Evolutionary conservation across 2,888 invertebrate genomes (phyloP), one percentile per base, ranked within the genome.

Genomic region (Pollenia griseotomentosa): DNA sequence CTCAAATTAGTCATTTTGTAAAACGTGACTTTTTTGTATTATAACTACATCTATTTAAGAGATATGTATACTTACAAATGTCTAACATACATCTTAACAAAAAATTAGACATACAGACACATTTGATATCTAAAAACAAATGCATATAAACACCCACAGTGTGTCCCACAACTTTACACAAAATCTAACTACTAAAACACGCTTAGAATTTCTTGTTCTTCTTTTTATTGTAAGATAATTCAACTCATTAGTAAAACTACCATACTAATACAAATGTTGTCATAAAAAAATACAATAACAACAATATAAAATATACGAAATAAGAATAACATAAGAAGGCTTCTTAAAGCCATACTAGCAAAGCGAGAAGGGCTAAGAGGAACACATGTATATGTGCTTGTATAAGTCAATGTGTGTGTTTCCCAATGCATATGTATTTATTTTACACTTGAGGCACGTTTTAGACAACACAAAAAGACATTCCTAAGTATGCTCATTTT

Each of bases 1-100:
- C 88, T 87, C 87, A 89, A 88, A 89, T 89, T 87, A 89, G 83
- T 89, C 85, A 89, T 89, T 88, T 88, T 55, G 68, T 79, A 75
- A 85, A 89, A 89, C 89, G 88, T 89, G 89, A 89, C 89, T 88
- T 87, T 89, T 85, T 83, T 87, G 81, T 81, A n/a, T 79, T 87
- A 82, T 82, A 74, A 82, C 81, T 70, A 78, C 65, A 65, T 53
- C 77, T 42, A 33, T 33, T 33, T 33, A 6, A 40, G 12, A 33
- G 9, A n/a, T 40, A 48, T 16, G 8, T 40, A 80, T 23, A 46
- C 61, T 63, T 19, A 44, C 23, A 73, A 42, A 51, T 46, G 16
- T 33, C 75, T 46, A 75, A 59, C 51, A 75, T 23, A 44, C 46
- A 77, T 55, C 51, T 68, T 51, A 33, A 70, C 51, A 16, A 44